Evolutionary conservation across 2,797 vertebrate genomes (phyloP), one percentile per base, ranked within the genome.

Genomic region (Numenius phaeopus): DNA sequence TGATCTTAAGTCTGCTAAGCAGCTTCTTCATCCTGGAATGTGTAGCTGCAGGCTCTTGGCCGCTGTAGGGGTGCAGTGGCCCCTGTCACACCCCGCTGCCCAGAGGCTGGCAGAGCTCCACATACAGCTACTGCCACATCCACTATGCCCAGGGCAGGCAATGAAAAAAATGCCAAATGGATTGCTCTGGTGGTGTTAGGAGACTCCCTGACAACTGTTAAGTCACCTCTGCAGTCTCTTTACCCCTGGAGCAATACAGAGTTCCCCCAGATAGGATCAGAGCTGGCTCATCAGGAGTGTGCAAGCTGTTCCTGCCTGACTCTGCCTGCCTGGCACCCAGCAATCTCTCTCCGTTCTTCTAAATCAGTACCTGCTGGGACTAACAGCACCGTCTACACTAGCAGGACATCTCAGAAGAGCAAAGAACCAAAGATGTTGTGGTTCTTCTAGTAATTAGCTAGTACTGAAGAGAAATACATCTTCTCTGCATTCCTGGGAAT

Each of bases 251-350:
- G 91, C 87, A 85, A 77, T 44, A 83, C 54, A 52, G 72, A 97
- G 82, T 78, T 91, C 44, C 69, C 73, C 34, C 1, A 88, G 92
- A 87, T 91, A 93, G 84, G 50, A 93, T 92, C 94, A 39, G 87
- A 69, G 54, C 2, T 95, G 95, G 66, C 65, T 94, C 66, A 34
- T 81, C n/a, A 47, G 61, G 26, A 40, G 39, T 34, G 50, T 83
- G 32, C 78, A 37, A 93, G 42, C 32, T 94, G 42, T 85, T 96
- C 70, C 65, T 92, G 78, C 62, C 55, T 0, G 0, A 14, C 79
- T 88, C 76, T 91, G 39, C 78, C 49, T 85, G 61, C 71, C 24
- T 10, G 79, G 69, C 47, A 87, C 47, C 46, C 81, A 81, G 78
- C 21, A 30, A 30, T 34, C 17, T 78, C 46, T 61, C 30, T 78